These are phyloP conservation scores for Hydrochoerus hydrochaeris DNA, from an alignment of 2,113 vertebrate genomes.

Conservation along the genomic window DNA sequence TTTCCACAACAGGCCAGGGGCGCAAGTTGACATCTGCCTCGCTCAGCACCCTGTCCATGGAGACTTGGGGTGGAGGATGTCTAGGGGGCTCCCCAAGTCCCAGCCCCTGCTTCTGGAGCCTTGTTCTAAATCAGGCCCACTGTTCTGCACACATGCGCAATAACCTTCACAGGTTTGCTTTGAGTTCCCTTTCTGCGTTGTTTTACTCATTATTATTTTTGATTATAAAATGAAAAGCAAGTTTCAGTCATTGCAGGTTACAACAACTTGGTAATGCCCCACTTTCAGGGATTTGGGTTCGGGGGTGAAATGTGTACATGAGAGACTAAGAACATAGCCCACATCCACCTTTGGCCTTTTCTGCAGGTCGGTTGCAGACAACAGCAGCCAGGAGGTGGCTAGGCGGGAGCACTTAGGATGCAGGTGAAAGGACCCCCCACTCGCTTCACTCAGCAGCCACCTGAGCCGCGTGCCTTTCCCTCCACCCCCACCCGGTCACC, in stretches of 20 bases:
- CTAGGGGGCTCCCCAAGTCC: neutral
- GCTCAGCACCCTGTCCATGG: neutral
- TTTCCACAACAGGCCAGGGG: neutral
- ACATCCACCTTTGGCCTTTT: neutral
- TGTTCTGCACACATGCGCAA: neutral
- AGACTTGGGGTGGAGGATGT: neutral
- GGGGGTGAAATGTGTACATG: neutral
- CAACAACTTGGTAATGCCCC: conserved; percentile 30
- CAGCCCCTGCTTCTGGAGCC: neutral
- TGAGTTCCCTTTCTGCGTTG: neutral
- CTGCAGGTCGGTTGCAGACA: neutral
- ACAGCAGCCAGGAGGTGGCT: neutral
- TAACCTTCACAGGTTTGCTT: neutral
- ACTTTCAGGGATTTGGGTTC: neutral
- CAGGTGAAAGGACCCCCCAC: neutral
- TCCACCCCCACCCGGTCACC: no score
- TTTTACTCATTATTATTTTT: neutral
- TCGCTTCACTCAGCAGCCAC: neutral
- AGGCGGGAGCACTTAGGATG: fast-evolving
- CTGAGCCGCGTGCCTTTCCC: no score
- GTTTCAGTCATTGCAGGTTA: conserved; percentile 64
- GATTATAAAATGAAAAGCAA: conserved; percentile 47
- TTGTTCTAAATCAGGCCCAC: neutral
- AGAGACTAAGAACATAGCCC: neutral
- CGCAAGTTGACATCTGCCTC: no score